These are phyloP conservation scores for Vanessa cardui DNA, from an alignment of 2,888 invertebrate species.

Conservation along the genomic window DNA sequence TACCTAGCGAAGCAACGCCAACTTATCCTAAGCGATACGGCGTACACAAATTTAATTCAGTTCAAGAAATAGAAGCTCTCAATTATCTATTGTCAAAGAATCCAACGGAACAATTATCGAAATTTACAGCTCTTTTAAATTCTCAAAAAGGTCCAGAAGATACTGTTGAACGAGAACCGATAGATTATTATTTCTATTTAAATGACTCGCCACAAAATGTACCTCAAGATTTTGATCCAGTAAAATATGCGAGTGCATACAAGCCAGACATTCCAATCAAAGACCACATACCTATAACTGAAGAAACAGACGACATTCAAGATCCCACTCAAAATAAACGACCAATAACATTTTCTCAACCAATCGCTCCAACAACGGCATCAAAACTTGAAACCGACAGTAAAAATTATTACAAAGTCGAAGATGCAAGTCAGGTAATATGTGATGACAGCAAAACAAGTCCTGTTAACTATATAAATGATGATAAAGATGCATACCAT, in stretches of 20 bases:
- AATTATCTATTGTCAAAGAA: constrained; percentile 74
- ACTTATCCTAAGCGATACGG: constrained; percentile 64
- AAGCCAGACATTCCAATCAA: constrained; percentile 47
- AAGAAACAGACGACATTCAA: constrained; percentile 70
- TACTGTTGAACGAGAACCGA: constrained; percentile 56
- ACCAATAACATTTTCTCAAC: constrained; percentile 45
- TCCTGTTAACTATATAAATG: neutral
- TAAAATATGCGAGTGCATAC: constrained; percentile 54
- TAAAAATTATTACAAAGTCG: constrained; percentile 63
- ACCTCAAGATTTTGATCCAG: constrained; percentile 51
- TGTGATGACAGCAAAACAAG: neutral
- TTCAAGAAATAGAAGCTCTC: constrained; percentile 68
- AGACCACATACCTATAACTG: constrained; percentile 74
- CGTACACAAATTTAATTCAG: constrained; percentile 62
- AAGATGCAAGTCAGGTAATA: constrained; percentile 56
- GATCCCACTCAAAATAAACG: constrained; percentile 55
- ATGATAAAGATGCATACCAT: constrained; percentile 43
- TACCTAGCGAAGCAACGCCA: constrained; percentile 59
- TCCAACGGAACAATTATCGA: constrained; percentile 75
- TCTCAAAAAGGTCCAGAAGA: constrained; percentile 45
- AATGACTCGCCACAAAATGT: constrained; percentile 54
- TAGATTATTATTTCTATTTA: constrained; percentile 67
- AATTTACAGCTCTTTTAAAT: constrained; percentile 74
- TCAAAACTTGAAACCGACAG: constrained; percentile 52
- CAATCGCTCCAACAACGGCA: constrained; percentile 44